A percentile compares a stretch with the other conserved stretches of the same genome.
These are phyloP conservation scores for Melanophora roralis DNA, from an alignment of 2,888 invertebrate species.

Conservation along the genomic window DNA sequence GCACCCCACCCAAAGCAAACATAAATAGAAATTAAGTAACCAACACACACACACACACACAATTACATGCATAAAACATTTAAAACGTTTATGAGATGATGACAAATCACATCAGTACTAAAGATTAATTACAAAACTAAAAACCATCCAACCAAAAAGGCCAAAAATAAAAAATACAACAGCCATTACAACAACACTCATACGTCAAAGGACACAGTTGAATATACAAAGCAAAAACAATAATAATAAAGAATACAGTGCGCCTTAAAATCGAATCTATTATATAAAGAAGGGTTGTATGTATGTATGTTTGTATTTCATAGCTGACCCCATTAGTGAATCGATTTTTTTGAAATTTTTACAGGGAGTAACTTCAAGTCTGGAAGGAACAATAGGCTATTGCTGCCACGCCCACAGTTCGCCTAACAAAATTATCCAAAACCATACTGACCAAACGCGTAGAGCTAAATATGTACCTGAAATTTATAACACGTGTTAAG, in stretches of 20 bases:
- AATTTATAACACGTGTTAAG: too few species aligned
- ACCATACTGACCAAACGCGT: too few species aligned
- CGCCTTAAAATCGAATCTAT: too few species aligned
- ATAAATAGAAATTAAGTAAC: neutral
- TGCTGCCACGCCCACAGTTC: too few species aligned
- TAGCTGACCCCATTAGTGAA: too few species aligned
- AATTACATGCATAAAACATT: neutral
- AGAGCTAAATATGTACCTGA: too few species aligned
- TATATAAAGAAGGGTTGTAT: too few species aligned
- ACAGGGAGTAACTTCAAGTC: too few species aligned
- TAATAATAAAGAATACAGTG: neutral
- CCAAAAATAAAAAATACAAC: constrained; percentile 10
- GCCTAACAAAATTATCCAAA: too few species aligned
- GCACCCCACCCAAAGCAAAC: neutral
- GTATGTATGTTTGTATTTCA: too few species aligned
- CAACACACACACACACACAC: neutral
- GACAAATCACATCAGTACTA: constrained; percentile 24
- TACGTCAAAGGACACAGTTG: constrained; percentile 16
- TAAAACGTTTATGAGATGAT: constrained; percentile 34
- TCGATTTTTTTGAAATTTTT: too few species aligned
- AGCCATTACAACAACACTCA: constrained; percentile 13
- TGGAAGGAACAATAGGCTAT: too few species aligned
- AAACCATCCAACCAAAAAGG: constrained; percentile 40
- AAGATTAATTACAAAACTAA: constrained; percentile 50
- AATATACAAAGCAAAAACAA: neutral